Base-by-base conservation (phyloP, 2,888 invertebrate species). In the Synanthedon formicaeformis region DNA sequence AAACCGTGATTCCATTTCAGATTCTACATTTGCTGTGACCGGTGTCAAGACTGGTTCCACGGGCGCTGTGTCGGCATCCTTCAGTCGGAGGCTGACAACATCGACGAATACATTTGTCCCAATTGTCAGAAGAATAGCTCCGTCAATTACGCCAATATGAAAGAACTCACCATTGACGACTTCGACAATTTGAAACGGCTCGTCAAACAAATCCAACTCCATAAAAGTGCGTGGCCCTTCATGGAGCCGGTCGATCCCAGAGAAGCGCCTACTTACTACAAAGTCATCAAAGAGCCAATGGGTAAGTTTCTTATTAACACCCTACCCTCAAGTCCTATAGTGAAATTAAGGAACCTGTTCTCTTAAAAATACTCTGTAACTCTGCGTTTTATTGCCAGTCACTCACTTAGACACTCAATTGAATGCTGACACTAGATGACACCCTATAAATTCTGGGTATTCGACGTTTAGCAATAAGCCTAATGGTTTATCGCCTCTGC, bases 41-140 rank as follows among this genome's bases (percentile, higher is more conserved):
- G 94, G 59, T 99, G 99, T 81, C 97, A 98, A 80, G 98, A 97
- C 81, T 99, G 99, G 99, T 99, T 98, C 88, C 99, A 99, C 79
- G 98, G 98, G 6, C 91, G 96, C 55, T 99, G 99, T 81, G 98
- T 99, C 50, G 98, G 98, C 45, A 96, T 97, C 68, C 83, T 96
- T 51, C 96, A 96, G 71, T 95, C 95, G 3, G 97, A 97, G 75
- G 98, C 97, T 18, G 96, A 97, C 72, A 94, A 94, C 65, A 96
- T 98, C 63, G 98, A 97, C 69, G 96, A 97, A 67, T 99, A 99
- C 72, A 92, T 96, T 61, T 99, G 99, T 88, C 99, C 99, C 0
- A 94, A 94, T 75, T 99, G 99, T 83, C 95, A 96, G 75, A 91
- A 94, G 63, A 95, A 96, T 75, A 95, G 94, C 61, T 92, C 94